These are phyloP conservation scores for Ennomos erosarius DNA, from an alignment of 2,888 invertebrate species.

Conservation along the genomic window DNA sequence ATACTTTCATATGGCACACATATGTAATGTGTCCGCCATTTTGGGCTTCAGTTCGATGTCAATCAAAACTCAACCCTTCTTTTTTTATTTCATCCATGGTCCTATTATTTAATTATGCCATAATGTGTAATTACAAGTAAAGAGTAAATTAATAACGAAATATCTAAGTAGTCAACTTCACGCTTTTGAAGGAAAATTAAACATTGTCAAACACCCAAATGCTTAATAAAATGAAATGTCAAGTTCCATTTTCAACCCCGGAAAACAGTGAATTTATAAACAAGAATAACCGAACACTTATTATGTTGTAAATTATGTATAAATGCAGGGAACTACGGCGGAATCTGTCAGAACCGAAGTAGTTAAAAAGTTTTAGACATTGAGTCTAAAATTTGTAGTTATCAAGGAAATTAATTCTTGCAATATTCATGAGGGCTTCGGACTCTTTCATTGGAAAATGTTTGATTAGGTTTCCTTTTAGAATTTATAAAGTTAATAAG, in stretches of 20 bases:
- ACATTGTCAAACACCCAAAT: no score
- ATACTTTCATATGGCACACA: no score
- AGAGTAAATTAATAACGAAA: no score
- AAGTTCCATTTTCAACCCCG: conserved; percentile 70
- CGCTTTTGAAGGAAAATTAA: no score
- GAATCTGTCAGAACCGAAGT: conserved; percentile 15
- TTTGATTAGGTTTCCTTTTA: not conserved
- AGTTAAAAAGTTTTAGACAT: conserved; percentile 13
- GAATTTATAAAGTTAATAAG: no score
- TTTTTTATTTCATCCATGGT: no score
- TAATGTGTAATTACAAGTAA: no score
- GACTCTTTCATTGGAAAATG: not conserved
- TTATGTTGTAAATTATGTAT: conserved; percentile 7
- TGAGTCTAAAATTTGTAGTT: conserved; percentile 10
- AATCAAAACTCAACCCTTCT: no score
- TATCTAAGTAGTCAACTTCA: no score
- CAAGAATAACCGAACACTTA: conserved; percentile 8
- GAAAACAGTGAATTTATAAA: conserved; percentile 38
- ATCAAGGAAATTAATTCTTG: conserved; percentile 7
- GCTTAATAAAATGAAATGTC: conserved; percentile 69
- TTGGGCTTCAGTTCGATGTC: no score
- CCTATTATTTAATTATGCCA: no score
- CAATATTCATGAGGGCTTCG: conserved; percentile 8
- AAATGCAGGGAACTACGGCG: conserved; percentile 27
- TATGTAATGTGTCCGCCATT: no score